phyloP scores from a whole-genome alignment of 2,797 vertebrate genomes.

The Mormyrops attenuatus region DNA sequence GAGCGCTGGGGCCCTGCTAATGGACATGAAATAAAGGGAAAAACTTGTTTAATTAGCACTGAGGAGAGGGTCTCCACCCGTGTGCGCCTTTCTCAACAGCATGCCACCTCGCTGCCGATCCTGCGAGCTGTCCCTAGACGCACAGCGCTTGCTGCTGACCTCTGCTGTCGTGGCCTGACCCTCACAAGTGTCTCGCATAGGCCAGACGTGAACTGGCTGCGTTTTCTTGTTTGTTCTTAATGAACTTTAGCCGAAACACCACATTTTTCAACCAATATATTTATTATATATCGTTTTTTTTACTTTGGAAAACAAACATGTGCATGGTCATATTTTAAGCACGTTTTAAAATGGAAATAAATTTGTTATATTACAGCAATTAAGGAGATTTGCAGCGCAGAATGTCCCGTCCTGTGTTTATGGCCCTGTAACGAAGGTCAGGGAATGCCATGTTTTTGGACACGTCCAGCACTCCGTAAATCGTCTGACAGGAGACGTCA shows the following conservation, averaged over 20 bases:
- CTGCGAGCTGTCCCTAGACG: background rate
- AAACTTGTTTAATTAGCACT: constrained; percentile 80
- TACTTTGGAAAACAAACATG: constrained; percentile 13
- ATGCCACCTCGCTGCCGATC: constrained; percentile 45
- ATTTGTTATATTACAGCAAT: constrained; percentile 4
- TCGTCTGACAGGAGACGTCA: background rate
- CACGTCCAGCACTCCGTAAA: background rate
- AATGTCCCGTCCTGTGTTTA: background rate
- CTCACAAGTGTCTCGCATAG: background rate
- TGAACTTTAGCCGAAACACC: background rate
- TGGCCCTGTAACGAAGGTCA: background rate
- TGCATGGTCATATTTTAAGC: background rate
- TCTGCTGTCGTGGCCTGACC: background rate
- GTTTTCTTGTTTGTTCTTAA: background rate
- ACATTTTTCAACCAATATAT: background rate
- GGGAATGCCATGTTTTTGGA: background rate
- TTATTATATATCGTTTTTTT: background rate
- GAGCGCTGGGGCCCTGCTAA: constrained; percentile 68
- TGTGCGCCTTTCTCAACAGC: constrained; percentile 55
- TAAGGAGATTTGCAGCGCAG: background rate
- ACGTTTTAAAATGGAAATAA: constrained; percentile 10
- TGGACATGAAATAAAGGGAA: constrained; percentile 71
- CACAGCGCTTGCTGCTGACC: background rate
- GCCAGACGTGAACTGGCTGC: background rate
- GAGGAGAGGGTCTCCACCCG: constrained; percentile 55